Percentiles rank a stretch among this genome's conserved stretches.
phyloP scores from a whole-genome alignment of 2,113 vertebrate species.

The Eublepharis macularius region DNA sequence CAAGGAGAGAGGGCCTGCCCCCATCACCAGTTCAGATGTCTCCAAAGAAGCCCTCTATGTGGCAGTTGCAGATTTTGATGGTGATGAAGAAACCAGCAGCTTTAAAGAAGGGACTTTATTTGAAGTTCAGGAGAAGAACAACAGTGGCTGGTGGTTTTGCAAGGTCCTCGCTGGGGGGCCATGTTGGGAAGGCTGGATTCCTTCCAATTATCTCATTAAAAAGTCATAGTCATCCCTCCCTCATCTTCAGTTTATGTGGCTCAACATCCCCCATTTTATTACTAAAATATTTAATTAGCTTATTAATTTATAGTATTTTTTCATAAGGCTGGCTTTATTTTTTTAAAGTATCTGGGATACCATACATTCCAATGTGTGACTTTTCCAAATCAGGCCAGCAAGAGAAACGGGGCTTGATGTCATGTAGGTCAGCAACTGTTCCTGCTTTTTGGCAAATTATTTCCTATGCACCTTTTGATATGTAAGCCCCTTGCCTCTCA shows the following conservation, averaged over 20 bases:
- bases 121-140: conserved; percentile 91
- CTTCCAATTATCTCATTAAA: conserved; percentile 96
- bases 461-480: background rate
- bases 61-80: conserved; percentile 94
- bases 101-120: conserved; percentile 96
- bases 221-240: conserved; percentile 82
- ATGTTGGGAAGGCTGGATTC: conserved; percentile 94
- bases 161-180: conserved; percentile 84
- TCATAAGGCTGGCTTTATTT: conserved; percentile 54
- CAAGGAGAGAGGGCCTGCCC: conserved; percentile 70
- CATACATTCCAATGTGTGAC: conserved; percentile 32
- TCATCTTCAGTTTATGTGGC: conserved; percentile 13
- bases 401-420: background rate
- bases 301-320: conserved; percentile 80
- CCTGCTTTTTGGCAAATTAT: background rate
- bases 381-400: background rate
- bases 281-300: conserved; percentile 79
- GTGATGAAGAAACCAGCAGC: conserved; percentile 89
- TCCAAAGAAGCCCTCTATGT: conserved; percentile 88
- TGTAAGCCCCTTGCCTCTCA: background rate
- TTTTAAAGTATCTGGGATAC: conserved; percentile 28
- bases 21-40: conserved; percentile 50
- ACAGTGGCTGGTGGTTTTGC: conserved; percentile 98
- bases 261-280: conserved; percentile 42
- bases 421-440: conserved; percentile 16